These are phyloP conservation scores for Onychomys leucogaster DNA, from an alignment of 2,797 vertebrate genomes.

Conservation along the genomic window DNA sequence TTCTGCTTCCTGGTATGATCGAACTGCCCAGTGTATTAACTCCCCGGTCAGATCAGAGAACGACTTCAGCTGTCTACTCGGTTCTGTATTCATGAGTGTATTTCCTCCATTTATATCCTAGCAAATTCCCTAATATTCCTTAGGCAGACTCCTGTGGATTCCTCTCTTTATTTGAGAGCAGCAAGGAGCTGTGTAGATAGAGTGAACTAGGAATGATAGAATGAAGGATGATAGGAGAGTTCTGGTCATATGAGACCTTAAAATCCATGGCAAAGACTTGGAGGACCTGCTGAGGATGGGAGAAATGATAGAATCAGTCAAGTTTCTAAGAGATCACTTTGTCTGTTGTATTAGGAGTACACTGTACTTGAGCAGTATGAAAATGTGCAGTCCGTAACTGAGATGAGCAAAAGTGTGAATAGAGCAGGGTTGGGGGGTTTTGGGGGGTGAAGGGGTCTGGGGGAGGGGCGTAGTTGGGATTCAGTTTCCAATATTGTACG, in stretches of 20 bases:
- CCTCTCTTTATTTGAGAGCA: not conserved
- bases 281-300: not conserved
- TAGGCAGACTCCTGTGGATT: no score
- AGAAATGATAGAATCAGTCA: not conserved
- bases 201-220: not conserved
- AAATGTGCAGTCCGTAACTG: not conserved
- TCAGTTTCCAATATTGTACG: not conserved
- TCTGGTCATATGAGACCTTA: not conserved
- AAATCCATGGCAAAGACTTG: not conserved
- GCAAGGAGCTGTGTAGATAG: not conserved
- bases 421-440: not conserved
- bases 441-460: not conserved
- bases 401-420: not conserved
- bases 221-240: not conserved
- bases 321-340: slow-evolving; percentile 23
- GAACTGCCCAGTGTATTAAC: no score
- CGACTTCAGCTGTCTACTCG: no score
- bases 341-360: not conserved
- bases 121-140: no score
- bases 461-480: not conserved
- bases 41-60: no score
- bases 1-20: no score
- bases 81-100: no score
- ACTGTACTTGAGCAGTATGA: not conserved
- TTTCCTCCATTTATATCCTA: no score